Evolutionary conservation across 2,797 vertebrate genomes (phyloP), one percentile per base, ranked within the genome.

Genomic region (Huso huso): DNA sequence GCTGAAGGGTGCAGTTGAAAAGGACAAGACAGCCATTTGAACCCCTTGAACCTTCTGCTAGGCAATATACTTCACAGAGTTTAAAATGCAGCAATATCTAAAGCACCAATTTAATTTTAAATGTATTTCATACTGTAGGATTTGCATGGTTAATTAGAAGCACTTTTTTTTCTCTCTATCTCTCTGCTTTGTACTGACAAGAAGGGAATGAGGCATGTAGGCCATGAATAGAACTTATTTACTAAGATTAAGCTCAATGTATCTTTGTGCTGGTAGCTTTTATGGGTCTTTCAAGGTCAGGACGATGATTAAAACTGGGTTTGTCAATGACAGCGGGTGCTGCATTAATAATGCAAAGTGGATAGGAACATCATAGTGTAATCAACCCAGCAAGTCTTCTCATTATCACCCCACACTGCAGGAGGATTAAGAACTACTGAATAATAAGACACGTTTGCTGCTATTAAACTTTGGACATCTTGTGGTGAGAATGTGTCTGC

Each of bases 121-220:
- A 84, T 78, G 80, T 79, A 80, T 85, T 83, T 77, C 55, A 73
- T 74, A 77, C 76, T 76, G 71, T 55, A 70, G 82, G 87, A 91
- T 90, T 89, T 88, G 83, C 87, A 90, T 89, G 74, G 76, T 76
- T 87, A 89, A 90, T 91, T 86, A 85, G 83, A 76, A 53, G 74
- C n/a, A n/a, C n/a, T n/a, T n/a, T 18, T 18, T 68, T 70, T 62
- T 10, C 9, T 63, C 58, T 48, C 72, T 66, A 23, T 60, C 80
- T 80, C 77, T 78, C 8, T 75, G 74, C 81, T 86, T 90, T 85
- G 81, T 87, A 84, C 78, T 84, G 86, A 87, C 82, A 88, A 81
- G 81, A 75, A 77, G 79, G 74, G 70, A 70, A 72, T 73, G 75
- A 83, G 83, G 78, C 15, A 18, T 18, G 15, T 81, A 69, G 11